A percentile compares a stretch with the other conserved stretches of the same genome.
phyloP scores from a whole-genome alignment of 2,113 vertebrate species.

The Sigmodon hispidus region DNA sequence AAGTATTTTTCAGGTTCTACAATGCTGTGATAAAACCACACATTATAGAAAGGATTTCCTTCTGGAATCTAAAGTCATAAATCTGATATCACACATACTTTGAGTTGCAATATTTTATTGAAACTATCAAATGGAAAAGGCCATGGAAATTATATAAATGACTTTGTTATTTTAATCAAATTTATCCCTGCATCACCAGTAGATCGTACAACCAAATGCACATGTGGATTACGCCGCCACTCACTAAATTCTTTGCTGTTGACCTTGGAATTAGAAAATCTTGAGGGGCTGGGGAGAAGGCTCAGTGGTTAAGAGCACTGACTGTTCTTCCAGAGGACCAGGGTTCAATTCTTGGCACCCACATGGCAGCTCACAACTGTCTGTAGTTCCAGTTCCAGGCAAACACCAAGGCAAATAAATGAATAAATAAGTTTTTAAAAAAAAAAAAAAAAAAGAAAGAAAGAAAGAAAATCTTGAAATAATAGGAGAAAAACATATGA shows the following conservation, averaged over 20 bases:
- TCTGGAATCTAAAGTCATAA: neutral
- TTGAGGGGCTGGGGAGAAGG: too few species aligned
- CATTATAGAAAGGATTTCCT: neutral
- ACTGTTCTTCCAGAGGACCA: too few species aligned
- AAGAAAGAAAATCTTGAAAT: conserved; percentile 31
- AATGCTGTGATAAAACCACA: neutral
- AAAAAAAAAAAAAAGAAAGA: too few species aligned
- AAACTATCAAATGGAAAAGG: neutral
- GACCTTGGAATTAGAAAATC: neutral
- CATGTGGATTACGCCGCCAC: neutral
- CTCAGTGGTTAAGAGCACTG: too few species aligned
- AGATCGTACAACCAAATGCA: neutral
- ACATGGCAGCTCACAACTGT: too few species aligned
- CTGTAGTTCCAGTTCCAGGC: too few species aligned
- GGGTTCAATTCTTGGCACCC: too few species aligned
- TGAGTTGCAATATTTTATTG: neutral
- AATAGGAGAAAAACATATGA: neutral
- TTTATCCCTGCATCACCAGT: neutral
- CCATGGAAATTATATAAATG: neutral
- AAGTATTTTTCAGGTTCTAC: neutral
- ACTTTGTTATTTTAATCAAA: neutral
- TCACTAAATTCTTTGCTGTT: neutral
- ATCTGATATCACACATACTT: conserved; percentile 15
- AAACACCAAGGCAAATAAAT: too few species aligned
- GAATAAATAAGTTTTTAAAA: too few species aligned